Evolutionary conservation across 2,113 vertebrate genomes (phyloP).

Genomic region (Aspiorhynchus laticeps): DNA sequence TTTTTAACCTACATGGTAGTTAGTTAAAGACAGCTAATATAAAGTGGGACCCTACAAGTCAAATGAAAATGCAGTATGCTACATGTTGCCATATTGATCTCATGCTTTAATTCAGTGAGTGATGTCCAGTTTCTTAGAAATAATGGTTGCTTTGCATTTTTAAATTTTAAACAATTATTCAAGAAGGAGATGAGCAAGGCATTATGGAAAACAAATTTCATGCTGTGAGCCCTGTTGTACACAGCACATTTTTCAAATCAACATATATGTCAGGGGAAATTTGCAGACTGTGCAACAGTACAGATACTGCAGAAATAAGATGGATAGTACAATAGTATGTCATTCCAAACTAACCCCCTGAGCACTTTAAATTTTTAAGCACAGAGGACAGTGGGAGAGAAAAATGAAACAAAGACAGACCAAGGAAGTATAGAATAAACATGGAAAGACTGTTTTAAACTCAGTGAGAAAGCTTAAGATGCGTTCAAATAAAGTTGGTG

Average conservation of each 20-base stretch:
- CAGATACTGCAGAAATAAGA: background rate
- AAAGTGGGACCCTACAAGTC: background rate
- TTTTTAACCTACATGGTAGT: background rate
- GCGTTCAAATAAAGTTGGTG: constrained; percentile 11
- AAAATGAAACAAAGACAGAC: constrained; percentile 58
- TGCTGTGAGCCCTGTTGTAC: background rate
- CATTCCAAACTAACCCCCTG: background rate
- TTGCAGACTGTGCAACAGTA: background rate
- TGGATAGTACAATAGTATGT: background rate
- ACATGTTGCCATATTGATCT: background rate
- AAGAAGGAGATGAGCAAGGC: background rate
- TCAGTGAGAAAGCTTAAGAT: background rate
- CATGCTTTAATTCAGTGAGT: background rate
- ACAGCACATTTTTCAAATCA: background rate
- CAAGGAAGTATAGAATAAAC: constrained; percentile 18
- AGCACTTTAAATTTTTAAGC: background rate
- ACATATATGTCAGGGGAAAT: background rate
- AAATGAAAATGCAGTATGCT: constrained; percentile 36
- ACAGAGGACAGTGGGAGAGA: background rate
- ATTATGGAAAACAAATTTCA: background rate
- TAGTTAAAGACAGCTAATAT: background rate
- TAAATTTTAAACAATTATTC: too few species aligned
- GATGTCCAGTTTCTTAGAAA: background rate
- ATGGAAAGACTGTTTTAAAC: background rate
- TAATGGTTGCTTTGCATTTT: background rate